These are phyloP conservation scores for Lasiurus cinereus DNA, from an alignment of 2,113 vertebrate genomes.

Conservation along the genomic window DNA sequence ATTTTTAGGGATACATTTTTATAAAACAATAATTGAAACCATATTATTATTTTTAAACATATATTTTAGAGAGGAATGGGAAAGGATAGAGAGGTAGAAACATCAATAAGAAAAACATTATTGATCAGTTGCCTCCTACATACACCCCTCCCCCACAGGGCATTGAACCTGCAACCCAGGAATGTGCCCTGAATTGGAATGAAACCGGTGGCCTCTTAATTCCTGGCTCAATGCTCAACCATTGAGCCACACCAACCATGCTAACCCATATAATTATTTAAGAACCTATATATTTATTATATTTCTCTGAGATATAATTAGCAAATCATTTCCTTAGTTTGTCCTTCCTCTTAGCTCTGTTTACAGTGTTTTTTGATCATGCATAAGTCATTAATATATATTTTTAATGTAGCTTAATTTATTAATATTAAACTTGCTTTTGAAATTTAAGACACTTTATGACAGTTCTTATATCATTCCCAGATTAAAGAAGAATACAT, in stretches of 20 bases:
- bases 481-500: not conserved
- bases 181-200: too few species aligned
- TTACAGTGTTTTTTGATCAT: not conserved
- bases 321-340: not conserved
- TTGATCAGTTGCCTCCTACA: too few species aligned
- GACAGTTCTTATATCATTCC: not conserved
- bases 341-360: not conserved
- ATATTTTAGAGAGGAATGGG: too few species aligned
- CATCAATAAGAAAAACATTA: too few species aligned
- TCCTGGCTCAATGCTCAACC: too few species aligned
- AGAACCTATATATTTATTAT: not conserved
- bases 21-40: not conserved
- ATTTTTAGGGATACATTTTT: not conserved
- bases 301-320: slow-evolving; percentile 4
- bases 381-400: not conserved
- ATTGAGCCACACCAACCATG: too few species aligned
- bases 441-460: not conserved
- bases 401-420: slow-evolving; percentile 6
- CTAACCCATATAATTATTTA: not conserved
- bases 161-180: too few species aligned
- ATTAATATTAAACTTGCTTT: slow-evolving; percentile 33
- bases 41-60: not conserved
- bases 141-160: too few species aligned
- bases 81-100: too few species aligned
- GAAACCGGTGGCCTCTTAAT: too few species aligned